Evolutionary conservation across 1,140 invertebrate species (phyloP).

Genomic region (Drosophila teissieri): DNA sequence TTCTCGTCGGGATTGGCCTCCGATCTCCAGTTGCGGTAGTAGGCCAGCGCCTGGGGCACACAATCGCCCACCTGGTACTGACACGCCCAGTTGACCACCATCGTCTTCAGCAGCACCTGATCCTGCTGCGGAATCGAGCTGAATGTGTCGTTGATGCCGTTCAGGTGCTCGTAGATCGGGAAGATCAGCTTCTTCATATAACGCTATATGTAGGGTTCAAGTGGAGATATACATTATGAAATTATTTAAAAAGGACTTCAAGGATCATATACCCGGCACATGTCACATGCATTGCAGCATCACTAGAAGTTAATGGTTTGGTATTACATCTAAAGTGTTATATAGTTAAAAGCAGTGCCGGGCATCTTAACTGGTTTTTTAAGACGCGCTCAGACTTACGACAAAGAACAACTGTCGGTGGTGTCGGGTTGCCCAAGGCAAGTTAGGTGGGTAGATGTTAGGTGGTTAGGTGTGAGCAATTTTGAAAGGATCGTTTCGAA

Average conservation of each 20-base stretch:
- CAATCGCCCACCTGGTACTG: slow-evolving; percentile 87
- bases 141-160: slow-evolving; percentile 85
- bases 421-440: not conserved
- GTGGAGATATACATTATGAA: not conserved
- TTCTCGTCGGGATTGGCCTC: slow-evolving; percentile 86
- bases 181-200: slow-evolving; percentile 87
- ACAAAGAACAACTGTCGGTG: slow-evolving; percentile 66
- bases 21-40: slow-evolving; percentile 87
- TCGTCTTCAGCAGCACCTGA: slow-evolving; percentile 86
- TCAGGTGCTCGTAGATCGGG: slow-evolving; percentile 86
- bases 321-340: too few species aligned
- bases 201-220: slow-evolving; percentile 74
- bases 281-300: not conserved
- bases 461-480: slow-evolving; percentile 37
- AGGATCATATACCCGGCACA: not conserved
- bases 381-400: slow-evolving; percentile 56
- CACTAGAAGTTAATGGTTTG: too few species aligned
- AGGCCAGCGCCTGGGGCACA: slow-evolving; percentile 86
- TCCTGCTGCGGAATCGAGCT: slow-evolving; percentile 83
- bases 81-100: slow-evolving; percentile 87
- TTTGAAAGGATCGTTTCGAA: slow-evolving; percentile 47
- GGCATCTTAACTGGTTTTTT: slow-evolving; percentile 7
- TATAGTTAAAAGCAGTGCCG: not conserved
- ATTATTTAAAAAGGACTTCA: not conserved
- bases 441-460: slow-evolving; percentile 19